Conservation (phyloP, 2,113 vertebrate species). For the Pseudois nayaur region DNA sequence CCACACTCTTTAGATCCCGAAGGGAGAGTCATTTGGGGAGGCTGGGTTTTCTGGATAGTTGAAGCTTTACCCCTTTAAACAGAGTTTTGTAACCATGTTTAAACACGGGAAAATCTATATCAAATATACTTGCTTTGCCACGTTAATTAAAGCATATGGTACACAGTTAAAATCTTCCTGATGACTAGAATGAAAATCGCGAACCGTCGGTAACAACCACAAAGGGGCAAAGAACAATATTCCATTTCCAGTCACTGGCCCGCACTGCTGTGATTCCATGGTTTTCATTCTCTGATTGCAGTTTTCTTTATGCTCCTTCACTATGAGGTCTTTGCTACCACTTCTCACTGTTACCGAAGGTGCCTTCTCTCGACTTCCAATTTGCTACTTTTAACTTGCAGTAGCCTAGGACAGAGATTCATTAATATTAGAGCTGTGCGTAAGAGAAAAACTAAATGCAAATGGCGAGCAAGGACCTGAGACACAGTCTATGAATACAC, state of each 20-base stretch:
- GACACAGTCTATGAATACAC: accelerated
- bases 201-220: background rate
- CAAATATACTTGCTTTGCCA: background rate
- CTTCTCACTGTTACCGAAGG: background rate
- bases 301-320: background rate
- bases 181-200: background rate
- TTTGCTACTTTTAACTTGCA: background rate
- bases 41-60: background rate
- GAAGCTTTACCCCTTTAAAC: background rate
- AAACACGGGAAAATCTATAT: background rate
- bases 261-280: accelerated
- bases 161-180: background rate
- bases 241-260: background rate
- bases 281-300: no score
- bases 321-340: background rate
- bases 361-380: background rate
- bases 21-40: background rate
- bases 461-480: accelerated
- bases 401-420: background rate
- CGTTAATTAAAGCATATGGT: background rate
- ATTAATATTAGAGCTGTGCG: accelerated
- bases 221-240: background rate
- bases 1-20: background rate
- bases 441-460: background rate
- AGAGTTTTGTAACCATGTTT: background rate